Conservation (phyloP, 2,797 vertebrate species). For the Characodon lateralis region DNA sequence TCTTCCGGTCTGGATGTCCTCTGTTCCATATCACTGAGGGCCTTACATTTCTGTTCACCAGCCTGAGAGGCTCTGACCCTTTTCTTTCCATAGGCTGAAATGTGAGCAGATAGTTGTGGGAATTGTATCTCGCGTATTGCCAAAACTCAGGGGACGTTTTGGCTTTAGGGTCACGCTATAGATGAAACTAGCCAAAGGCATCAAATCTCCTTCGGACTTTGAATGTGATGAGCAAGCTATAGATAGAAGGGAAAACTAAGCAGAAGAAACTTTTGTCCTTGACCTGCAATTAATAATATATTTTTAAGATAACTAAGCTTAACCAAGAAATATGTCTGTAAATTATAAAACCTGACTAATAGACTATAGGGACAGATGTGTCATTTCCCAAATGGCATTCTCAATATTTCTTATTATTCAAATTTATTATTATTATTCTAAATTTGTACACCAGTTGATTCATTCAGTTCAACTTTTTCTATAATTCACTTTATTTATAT, state of each 20-base stretch:
- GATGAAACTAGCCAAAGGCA: constrained; percentile 32
- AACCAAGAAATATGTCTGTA: not conserved
- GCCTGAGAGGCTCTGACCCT: not conserved
- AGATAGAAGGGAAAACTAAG: not conserved
- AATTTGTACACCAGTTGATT: not conserved
- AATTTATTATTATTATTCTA: too few species aligned
- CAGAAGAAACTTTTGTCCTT: not conserved
- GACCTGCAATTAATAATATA: not conserved
- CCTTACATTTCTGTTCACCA: not conserved
- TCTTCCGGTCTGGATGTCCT: not conserved
- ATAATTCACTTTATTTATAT: not conserved
- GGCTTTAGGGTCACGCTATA: constrained; percentile 15
- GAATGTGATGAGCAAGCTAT: constrained; percentile 1
- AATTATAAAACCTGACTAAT: not conserved
- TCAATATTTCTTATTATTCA: not conserved
- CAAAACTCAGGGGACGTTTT: not conserved
- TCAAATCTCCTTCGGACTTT: constrained; percentile 17
- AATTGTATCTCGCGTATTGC: not conserved
- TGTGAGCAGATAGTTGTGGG: constrained; percentile 25
- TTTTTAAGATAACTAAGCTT: not conserved
- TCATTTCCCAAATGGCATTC: not conserved
- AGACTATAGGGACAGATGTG: not conserved
- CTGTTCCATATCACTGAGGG: not conserved
- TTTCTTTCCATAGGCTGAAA: constrained; percentile 29
- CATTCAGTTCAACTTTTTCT: not conserved